Base-by-base conservation (phyloP, 92 coral and sea anemone genomes). In the Epizoanthus scotinus region DNA sequence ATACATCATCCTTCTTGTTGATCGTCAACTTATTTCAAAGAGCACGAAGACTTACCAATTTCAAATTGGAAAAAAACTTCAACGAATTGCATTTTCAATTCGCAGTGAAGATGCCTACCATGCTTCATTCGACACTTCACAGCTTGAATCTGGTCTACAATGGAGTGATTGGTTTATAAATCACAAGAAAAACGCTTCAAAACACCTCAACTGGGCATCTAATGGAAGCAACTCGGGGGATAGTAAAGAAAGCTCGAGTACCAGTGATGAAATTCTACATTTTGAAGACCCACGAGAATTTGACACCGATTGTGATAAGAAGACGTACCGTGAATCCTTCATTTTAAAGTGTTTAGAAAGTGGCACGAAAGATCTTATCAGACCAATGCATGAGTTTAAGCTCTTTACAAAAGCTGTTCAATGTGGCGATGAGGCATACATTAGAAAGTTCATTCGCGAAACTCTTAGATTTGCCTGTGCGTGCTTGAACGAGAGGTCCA, bases 401-500 rank as follows among this genome's bases (percentile, higher is more conserved):
- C 66, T 85, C 24, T 57, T 71, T 20, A 71, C 26, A 70, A 34
- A 5, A 2, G 68, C 68, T 63, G 69, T 21, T 25, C 28, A 38
- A 54, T 27, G 14, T 29, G n/a, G 64, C 17, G 73, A 78, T 12
- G 79, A 78, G 13, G 60, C 55, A 5, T 61, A 59, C 67, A 20
- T 85, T 1, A 27, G n/a, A 18, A 85, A 85, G 26, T 85, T 85
- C 68, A 63, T 85, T 29, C 52, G 17, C 6, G 89, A 85, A 64
- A 79, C 85, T 12, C 42, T 86, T 13, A 44, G 83, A 12, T 86
- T 86, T 73, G 86, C 89, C 7, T 86, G 86, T 34, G 83, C 72
- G 6, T 86, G 90, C 20, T 44, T 86, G 0, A 86, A 86, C 49
- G 90, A 77, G 60, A 53, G 90, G 22, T 52, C 90, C 0, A 86